Percentiles rank a stretch among this genome's conserved stretches.
These are phyloP conservation scores for Catharus fuscescens DNA, from an alignment of 2,113 vertebrate genomes.

Conservation along the genomic window DNA sequence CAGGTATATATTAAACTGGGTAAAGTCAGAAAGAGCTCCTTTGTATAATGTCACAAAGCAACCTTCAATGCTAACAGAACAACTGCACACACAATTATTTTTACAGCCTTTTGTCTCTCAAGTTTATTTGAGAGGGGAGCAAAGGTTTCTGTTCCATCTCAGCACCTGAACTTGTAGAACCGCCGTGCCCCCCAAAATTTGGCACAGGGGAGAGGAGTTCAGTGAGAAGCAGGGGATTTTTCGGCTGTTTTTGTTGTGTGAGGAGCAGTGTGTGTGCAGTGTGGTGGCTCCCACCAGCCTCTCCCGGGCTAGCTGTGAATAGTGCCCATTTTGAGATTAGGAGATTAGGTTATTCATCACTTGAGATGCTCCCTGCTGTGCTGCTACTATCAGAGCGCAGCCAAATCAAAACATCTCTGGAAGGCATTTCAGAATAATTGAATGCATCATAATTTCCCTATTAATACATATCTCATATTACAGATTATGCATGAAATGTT, in stretches of 20 bases:
- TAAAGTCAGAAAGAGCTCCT: constrained; percentile 66
- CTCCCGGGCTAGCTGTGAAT: constrained; percentile 81
- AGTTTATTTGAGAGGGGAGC: constrained; percentile 60
- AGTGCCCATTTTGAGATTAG: constrained; percentile 95
- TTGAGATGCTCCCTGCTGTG: constrained; percentile 89
- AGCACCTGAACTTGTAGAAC: constrained; percentile 33
- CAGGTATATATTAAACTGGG: constrained; percentile 62
- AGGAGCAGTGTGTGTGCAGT: constrained; percentile 60
- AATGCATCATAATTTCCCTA: constrained; percentile 97
- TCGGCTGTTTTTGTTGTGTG: constrained; percentile 63
- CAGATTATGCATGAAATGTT: constrained; percentile 91
- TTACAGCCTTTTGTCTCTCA: constrained; percentile 72
- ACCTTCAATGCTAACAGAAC: constrained; percentile 40
- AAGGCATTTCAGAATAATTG: constrained; percentile 96
- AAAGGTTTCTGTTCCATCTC: constrained; percentile 51
- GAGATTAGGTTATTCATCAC: constrained; percentile 98
- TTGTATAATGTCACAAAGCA: constrained; percentile 71
- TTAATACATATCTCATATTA: constrained; percentile 97
- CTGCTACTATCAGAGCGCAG: constrained; percentile 84
- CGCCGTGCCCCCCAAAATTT: background rate
- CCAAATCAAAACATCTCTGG: constrained; percentile 97
- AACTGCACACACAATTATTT: constrained; percentile 55
- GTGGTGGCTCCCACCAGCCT: constrained; percentile 83
- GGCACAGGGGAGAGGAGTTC: background rate
- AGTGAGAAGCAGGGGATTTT: background rate